These are phyloP conservation scores for Whitmania pigra DNA, from an alignment of 1,140 invertebrate species.

Conservation along the genomic window DNA sequence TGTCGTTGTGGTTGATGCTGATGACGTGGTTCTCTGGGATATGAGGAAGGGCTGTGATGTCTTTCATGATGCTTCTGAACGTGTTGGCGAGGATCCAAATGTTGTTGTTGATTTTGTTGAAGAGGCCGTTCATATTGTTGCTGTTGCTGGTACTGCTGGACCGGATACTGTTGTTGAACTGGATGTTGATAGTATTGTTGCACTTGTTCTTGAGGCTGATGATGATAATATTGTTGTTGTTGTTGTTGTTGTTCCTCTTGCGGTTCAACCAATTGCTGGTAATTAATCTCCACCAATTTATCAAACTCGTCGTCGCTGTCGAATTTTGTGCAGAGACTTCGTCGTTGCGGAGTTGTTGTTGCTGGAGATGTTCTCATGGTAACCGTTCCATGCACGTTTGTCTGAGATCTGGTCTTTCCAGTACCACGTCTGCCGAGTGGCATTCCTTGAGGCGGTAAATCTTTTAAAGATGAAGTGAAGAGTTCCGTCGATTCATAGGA, in stretches of 20 bases:
- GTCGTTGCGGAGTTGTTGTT: constrained; percentile 3
- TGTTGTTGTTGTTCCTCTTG: background rate
- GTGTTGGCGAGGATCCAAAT: no score
- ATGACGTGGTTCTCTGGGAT: no score
- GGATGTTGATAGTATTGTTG: background rate
- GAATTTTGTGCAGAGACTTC: background rate
- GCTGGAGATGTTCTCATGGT: background rate
- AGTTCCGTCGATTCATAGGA: background rate
- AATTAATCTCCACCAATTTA: constrained; percentile 10
- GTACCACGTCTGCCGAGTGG: no score
- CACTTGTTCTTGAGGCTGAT: background rate
- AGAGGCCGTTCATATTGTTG: background rate
- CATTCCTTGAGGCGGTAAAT: no score
- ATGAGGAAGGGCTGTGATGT: no score
- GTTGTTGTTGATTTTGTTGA: background rate
- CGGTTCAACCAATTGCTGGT: background rate
- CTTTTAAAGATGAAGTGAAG: no score
- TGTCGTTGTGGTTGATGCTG: background rate
- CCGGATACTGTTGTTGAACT: background rate
- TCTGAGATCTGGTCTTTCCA: no score
- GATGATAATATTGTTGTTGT: background rate
- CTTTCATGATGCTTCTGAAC: no score
- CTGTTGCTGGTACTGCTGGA: background rate
- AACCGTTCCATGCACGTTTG: no score
- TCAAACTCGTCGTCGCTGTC: constrained; percentile 9